Evolutionary conservation across 2,797 vertebrate genomes (phyloP).

Genomic region (Psittacula derbiana): DNA sequence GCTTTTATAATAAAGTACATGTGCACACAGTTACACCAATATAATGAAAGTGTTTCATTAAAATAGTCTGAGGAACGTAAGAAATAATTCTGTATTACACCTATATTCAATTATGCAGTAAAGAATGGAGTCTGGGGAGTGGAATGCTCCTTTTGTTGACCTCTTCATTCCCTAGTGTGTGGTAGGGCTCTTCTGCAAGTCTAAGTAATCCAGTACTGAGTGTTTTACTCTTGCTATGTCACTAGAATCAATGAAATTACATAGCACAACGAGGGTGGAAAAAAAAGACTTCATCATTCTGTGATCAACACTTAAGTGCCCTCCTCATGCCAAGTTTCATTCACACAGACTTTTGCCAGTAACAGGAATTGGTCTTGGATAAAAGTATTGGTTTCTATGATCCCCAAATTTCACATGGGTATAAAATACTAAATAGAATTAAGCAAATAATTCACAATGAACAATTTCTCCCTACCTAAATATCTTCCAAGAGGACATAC

Average conservation of each 20-base stretch:
- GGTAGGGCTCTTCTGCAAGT: not conserved
- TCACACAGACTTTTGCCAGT: not conserved
- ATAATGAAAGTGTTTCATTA: not conserved
- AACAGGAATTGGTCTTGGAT: not conserved
- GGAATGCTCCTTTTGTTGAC: not conserved
- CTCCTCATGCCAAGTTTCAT: not conserved
- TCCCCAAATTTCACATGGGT: not conserved
- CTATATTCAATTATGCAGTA: rapidly evolving
- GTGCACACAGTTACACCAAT: not conserved
- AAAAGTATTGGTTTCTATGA: rapidly evolving
- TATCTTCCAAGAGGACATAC: not conserved
- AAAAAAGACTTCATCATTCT: not conserved
- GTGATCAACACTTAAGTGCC: not conserved
- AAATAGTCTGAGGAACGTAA: not conserved
- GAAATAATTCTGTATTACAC: not conserved
- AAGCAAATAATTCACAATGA: not conserved
- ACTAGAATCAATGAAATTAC: not conserved
- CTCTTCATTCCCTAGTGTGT: not conserved
- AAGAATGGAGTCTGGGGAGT: not conserved
- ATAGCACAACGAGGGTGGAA: not conserved
- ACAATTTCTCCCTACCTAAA: not conserved
- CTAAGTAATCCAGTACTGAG: not conserved
- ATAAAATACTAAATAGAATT: not conserved
- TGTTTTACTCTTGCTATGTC: not conserved
- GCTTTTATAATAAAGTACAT: not conserved